These are phyloP conservation scores for Cephalopterus ornatus DNA, from an alignment of 2,113 vertebrate species.

Conservation along the genomic window DNA sequence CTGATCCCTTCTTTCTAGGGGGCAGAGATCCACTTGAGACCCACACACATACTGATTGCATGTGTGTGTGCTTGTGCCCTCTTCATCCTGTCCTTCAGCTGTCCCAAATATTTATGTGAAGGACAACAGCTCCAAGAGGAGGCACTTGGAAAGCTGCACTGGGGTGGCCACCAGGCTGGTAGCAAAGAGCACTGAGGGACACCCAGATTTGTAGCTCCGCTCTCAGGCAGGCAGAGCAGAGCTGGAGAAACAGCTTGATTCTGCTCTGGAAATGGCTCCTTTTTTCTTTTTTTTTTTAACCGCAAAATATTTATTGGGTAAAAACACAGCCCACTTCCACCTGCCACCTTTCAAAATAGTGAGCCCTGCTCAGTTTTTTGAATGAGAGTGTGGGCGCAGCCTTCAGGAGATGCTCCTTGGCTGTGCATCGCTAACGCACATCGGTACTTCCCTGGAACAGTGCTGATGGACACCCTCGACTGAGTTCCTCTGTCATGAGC, in stretches of 20 bases:
- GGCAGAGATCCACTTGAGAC: neutral
- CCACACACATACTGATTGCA: neutral
- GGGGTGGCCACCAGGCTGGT: neutral
- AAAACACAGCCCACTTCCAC: slow-evolving; percentile 70
- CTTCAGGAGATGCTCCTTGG: slow-evolving; percentile 1
- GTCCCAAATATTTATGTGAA: neutral
- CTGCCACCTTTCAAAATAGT: slow-evolving; percentile 64
- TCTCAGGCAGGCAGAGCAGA: slow-evolving; percentile 5
- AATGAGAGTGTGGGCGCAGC: slow-evolving; percentile 56
- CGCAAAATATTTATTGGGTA: slow-evolving; percentile 62
- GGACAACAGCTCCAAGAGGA: neutral
- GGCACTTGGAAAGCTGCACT: neutral
- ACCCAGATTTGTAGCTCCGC: neutral
- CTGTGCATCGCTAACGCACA: neutral
- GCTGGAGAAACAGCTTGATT: slow-evolving; percentile 37
- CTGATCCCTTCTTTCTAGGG: neutral
- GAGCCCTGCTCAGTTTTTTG: slow-evolving; percentile 66
- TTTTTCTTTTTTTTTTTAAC: neutral
- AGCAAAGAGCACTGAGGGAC: neutral
- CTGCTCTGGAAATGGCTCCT: slow-evolving; percentile 22
- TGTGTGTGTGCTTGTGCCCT: fast-evolving
- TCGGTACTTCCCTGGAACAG: neutral
- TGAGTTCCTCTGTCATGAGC: neutral
- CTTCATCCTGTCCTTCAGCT: neutral
- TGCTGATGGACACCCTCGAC: neutral